A percentile compares a stretch with the other conserved stretches of the same genome.
Conservation (phyloP, 2,888 invertebrate species). For the Quadroppia sp. region DNA sequence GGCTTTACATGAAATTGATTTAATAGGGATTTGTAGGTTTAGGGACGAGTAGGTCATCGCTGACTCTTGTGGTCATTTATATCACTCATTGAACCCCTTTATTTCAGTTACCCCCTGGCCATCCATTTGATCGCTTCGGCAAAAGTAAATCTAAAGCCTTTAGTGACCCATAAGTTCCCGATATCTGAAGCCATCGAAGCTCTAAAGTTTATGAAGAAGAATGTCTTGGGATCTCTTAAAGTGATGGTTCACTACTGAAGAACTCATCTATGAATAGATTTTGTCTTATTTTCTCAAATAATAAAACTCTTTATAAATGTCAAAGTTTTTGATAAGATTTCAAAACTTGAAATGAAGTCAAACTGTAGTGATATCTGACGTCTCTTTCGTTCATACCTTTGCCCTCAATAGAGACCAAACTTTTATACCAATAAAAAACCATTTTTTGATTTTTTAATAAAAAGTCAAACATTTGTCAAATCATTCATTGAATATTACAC, state of each 20-base stretch:
- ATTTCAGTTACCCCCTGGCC: conserved; percentile 47
- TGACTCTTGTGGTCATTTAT: too few species aligned
- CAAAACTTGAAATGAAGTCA: too few species aligned
- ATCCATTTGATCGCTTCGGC: conserved; percentile 46
- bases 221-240: conserved; percentile 38
- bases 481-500: too few species aligned
- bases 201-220: conserved; percentile 50
- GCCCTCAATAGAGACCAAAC: too few species aligned
- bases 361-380: conserved; percentile 13
- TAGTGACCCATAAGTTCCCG: conserved; percentile 46
- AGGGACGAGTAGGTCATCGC: conserved; percentile 5
- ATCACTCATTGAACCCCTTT: too few species aligned
- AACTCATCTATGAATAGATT: too few species aligned
- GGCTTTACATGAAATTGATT: conserved; percentile 42
- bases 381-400: background rate
- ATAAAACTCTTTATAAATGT: too few species aligned
- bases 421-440: background rate
- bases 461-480: too few species aligned
- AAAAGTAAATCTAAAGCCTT: conserved; percentile 47
- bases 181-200: conserved; percentile 50
- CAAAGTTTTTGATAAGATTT: too few species aligned
- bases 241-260: conserved; percentile 36
- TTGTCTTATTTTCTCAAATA: too few species aligned
- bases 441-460: too few species aligned
- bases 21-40: conserved; percentile 44